phyloP scores from a whole-genome alignment of 2,113 vertebrate species.

The Peromyscus maniculatus region DNA sequence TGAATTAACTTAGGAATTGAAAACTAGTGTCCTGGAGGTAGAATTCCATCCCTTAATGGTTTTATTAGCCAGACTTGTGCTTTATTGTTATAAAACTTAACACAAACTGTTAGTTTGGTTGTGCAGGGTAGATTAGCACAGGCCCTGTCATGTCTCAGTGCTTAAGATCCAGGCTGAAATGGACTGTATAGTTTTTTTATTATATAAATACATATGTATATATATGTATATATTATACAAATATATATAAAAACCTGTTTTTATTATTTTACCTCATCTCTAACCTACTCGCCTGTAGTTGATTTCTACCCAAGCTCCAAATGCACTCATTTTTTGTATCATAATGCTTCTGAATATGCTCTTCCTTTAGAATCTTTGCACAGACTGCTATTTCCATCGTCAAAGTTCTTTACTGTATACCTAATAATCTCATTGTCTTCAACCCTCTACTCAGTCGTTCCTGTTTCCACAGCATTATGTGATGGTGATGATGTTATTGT shows the following conservation, averaged over 20 bases:
- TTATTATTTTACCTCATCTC: neutral
- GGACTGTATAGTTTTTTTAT: neutral
- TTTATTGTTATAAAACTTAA: slow-evolving; percentile 1
- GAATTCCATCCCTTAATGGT: neutral
- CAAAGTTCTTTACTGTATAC: neutral
- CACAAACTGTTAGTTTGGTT: neutral
- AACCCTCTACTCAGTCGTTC: neutral
- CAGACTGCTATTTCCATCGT: neutral
- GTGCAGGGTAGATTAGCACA: neutral
- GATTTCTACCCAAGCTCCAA: neutral
- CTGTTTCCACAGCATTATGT: neutral
- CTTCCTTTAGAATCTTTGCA: neutral
- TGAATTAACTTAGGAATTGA: slow-evolving; percentile 18
- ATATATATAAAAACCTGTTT: too few species aligned
- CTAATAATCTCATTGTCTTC: neutral
- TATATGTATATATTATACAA: too few species aligned
- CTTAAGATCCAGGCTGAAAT: neutral
- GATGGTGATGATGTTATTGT: neutral
- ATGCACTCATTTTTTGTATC: neutral
- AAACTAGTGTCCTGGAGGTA: neutral
- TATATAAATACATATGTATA: too few species aligned
- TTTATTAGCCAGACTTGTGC: neutral
- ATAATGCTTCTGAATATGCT: neutral
- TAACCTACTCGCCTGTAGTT: too few species aligned
- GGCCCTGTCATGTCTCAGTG: too few species aligned